phyloP scores from a whole-genome alignment of 2,113 vertebrate genomes.

The Hemiprocne comata region DNA sequence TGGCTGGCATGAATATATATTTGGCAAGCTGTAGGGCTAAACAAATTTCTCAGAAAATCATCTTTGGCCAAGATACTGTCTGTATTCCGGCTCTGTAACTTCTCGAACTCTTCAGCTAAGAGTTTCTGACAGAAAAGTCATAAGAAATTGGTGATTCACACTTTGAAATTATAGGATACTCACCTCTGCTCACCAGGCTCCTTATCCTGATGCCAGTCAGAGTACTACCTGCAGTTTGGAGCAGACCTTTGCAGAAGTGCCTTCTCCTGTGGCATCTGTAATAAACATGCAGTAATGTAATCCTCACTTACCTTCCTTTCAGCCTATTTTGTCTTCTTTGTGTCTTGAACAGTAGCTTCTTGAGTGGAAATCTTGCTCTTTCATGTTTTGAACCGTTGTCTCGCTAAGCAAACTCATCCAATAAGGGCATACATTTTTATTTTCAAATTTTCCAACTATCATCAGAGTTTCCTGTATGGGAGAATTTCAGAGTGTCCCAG shows the following conservation, averaged over 20 bases:
- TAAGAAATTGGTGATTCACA: neutral
- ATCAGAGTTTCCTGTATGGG: neutral
- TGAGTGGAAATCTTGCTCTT: neutral
- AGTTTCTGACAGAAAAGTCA: neutral
- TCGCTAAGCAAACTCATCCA: neutral
- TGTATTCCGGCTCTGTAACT: slow-evolving; percentile 8
- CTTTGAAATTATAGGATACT: neutral
- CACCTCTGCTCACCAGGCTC: neutral
- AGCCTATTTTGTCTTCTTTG: neutral
- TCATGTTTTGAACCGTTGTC: neutral
- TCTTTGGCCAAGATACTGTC: slow-evolving; percentile 27
- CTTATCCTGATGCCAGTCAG: neutral
- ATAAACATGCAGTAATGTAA: neutral
- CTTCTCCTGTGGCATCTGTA: neutral
- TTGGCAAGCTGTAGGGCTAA: slow-evolving; percentile 55
- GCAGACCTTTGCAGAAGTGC: neutral
- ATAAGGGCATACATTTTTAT: neutral
- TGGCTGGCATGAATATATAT: slow-evolving; percentile 62
- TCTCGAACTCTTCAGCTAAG: slow-evolving; percentile 20
- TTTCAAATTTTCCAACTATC: neutral
- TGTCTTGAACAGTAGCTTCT: neutral
- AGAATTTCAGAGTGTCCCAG: neutral
- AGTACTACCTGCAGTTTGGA: neutral
- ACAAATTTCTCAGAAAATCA: slow-evolving; percentile 43
- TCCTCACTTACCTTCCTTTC: neutral